A percentile compares a stretch with the other conserved stretches of the same genome.
phyloP scores from a whole-genome alignment of 2,113 vertebrate genomes.

The Anhinga rufa region DNA sequence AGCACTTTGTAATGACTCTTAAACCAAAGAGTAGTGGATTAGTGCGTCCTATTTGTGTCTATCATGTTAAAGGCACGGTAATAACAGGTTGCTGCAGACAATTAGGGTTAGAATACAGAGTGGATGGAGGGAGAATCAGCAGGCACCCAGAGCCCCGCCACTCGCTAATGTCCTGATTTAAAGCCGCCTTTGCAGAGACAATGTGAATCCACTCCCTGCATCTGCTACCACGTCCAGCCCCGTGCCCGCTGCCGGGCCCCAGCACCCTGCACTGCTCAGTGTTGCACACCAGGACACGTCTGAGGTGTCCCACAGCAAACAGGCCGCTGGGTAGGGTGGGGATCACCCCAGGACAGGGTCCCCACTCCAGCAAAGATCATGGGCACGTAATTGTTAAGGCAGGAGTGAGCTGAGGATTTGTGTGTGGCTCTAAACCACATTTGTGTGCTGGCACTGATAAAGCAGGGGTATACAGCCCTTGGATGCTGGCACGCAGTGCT shows the following conservation, averaged over 20 bases:
- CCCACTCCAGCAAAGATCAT: fast-evolving
- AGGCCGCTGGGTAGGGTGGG: neutral
- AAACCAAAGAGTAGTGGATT: conserved; percentile 73
- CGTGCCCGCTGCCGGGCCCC: fast-evolving
- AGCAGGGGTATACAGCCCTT: fast-evolving
- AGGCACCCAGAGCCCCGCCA: neutral
- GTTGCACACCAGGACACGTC: fast-evolving
- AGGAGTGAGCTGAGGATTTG: neutral
- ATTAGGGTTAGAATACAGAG: conserved; percentile 55
- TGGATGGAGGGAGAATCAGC: conserved; percentile 16
- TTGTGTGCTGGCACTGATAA: fast-evolving
- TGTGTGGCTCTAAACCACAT: too few species aligned
- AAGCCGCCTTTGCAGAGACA: neutral
- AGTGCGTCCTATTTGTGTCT: conserved; percentile 57
- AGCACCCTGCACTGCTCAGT: fast-evolving
- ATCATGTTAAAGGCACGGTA: conserved; percentile 40
- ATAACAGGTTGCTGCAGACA: conserved; percentile 14
- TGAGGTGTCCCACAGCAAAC: neutral
- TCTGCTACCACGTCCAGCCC: neutral
- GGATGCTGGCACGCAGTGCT: fast-evolving
- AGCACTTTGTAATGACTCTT: conserved; percentile 79
- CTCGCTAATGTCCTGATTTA: neutral
- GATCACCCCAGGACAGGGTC: fast-evolving
- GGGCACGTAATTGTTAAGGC: fast-evolving
- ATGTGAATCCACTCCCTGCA: neutral